Evolutionary conservation across 1,140 invertebrate genomes (phyloP).

Genomic region (Sinella curviseta): DNA sequence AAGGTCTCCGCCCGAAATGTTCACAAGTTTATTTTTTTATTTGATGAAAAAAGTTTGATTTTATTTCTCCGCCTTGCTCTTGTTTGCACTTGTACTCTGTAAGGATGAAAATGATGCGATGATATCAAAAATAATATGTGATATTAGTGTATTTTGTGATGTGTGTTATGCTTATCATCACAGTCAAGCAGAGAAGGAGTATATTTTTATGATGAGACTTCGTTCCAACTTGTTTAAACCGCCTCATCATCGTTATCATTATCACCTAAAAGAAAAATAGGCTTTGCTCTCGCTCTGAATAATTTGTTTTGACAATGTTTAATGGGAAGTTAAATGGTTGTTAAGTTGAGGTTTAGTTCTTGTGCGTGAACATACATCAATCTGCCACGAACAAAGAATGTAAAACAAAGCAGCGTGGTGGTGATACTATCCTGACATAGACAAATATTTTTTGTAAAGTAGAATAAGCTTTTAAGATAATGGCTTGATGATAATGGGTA

Average conservation of each 20-base stretch:
- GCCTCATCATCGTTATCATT: neutral
- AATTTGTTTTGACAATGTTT: neutral
- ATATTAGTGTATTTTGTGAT: no score
- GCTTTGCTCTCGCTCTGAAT: neutral
- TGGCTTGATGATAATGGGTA: no score
- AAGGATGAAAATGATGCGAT: neutral
- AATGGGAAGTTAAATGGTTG: no score
- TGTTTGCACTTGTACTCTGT: neutral
- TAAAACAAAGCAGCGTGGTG: no score
- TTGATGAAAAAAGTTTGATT: neutral
- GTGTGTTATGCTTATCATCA: neutral
- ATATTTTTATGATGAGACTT: neutral
- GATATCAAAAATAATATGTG: neutral
- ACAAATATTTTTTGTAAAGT: no score
- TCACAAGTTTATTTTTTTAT: neutral
- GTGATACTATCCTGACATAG: no score
- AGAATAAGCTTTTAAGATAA: slow-evolving; percentile 15
- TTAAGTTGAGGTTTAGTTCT: no score
- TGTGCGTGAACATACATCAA: no score
- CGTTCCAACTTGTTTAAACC: neutral
- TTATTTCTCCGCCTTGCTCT: neutral
- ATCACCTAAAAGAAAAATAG: no score
- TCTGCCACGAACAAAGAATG: no score
- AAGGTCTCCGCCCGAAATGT: neutral
- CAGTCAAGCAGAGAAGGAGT: neutral